A percentile compares a stretch with the other conserved stretches of the same genome.
phyloP scores from a whole-genome alignment of 2,888 invertebrate species.

The Lycia hirtaria region DNA sequence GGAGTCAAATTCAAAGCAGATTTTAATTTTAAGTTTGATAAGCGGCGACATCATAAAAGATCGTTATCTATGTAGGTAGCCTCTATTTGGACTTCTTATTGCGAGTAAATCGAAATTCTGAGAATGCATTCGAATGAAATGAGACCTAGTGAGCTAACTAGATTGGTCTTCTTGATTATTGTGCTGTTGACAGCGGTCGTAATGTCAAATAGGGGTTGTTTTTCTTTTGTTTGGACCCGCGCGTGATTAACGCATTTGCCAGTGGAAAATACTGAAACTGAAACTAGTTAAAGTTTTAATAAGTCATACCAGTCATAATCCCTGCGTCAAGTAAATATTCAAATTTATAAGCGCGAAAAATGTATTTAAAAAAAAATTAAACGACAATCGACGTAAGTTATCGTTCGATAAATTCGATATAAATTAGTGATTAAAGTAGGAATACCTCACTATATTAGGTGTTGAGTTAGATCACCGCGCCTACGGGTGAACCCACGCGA shows the following conservation, averaged over 20 bases:
- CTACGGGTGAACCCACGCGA: slow-evolving; percentile 38
- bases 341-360: no score
- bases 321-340: no score
- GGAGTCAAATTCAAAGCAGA: neutral
- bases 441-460: slow-evolving; percentile 38
- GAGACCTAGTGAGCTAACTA: slow-evolving; percentile 12
- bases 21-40: neutral
- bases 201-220: no score
- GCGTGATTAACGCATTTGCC: no score
- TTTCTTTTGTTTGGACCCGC: no score
- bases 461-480: slow-evolving; percentile 40
- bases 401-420: no score
- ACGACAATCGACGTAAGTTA: slow-evolving; percentile 7
- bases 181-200: no score
- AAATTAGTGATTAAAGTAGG: slow-evolving; percentile 25
- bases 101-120: slow-evolving; percentile 8
- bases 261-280: no score
- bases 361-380: no score
- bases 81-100: slow-evolving; percentile 19
- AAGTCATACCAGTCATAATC: no score
- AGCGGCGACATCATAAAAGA: slow-evolving; percentile 7
- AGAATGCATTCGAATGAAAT: slow-evolving; percentile 2
- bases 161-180: neutral
- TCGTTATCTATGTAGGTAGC: slow-evolving; percentile 13
- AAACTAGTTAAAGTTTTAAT: no score